phyloP scores from a whole-genome alignment of 2,888 invertebrate genomes.

The Ptilodon capucinus region DNA sequence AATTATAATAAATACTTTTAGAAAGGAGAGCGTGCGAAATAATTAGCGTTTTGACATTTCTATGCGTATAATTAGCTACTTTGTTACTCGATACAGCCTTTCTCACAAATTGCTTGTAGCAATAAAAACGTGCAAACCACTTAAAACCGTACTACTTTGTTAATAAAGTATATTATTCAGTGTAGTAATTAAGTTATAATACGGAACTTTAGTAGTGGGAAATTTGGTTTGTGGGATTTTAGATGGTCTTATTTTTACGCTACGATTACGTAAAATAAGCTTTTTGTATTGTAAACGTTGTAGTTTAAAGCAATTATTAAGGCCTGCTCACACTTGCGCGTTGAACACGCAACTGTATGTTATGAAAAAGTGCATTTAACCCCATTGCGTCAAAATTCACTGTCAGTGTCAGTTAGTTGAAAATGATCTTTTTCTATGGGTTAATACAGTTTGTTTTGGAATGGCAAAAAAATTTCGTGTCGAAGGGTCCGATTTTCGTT shows the following conservation, averaged over 20 bases:
- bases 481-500: no score
- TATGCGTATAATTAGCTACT: slow-evolving; percentile 44
- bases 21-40: slow-evolving; percentile 63
- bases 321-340: no score
- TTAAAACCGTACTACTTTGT: slow-evolving; percentile 1
- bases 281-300: neutral
- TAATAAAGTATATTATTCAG: fast-evolving
- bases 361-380: no score
- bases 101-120: slow-evolving; percentile 18
- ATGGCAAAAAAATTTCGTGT: no score
- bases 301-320: no score
- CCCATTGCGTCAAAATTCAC: no score
- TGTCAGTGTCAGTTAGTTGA: no score
- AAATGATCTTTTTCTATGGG: no score
- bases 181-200: slow-evolving; percentile 2
- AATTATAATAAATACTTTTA: slow-evolving; percentile 20
- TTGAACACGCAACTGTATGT: no score
- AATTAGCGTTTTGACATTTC: slow-evolving; percentile 58
- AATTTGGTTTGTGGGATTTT: slow-evolving; percentile 22
- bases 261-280: slow-evolving; percentile 18
- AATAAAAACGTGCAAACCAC: neutral
- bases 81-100: slow-evolving; percentile 29
- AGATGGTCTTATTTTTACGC: slow-evolving; percentile 15
- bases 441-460: no score
- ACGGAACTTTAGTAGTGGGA: slow-evolving; percentile 32